Conservation (phyloP, 2,797 vertebrate species). For the Gobio occitaniae region DNA sequence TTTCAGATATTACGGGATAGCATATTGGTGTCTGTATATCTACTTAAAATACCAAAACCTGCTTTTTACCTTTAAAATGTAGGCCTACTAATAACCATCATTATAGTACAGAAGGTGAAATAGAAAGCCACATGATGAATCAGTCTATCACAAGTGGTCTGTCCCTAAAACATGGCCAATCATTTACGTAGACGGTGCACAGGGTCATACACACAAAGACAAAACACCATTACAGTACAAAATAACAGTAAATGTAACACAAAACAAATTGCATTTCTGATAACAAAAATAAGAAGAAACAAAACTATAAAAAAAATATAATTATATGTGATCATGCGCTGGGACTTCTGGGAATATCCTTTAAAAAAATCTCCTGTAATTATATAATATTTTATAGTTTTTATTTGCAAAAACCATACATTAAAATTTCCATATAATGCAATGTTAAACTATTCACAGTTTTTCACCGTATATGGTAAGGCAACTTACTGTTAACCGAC, state of each 20-base stretch:
- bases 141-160: not conserved
- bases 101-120: not conserved
- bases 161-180: not conserved
- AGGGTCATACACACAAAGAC: not conserved
- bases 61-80: not conserved
- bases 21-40: not conserved
- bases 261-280: not conserved
- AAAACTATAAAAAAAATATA: not conserved
- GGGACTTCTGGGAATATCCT: not conserved
- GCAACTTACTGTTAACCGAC: not conserved
- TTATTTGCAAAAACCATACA: not conserved
- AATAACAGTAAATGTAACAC: not conserved
- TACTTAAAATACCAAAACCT: not conserved
- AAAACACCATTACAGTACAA: not conserved
- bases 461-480: not conserved
- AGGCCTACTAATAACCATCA: not conserved
- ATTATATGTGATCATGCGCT: not conserved
- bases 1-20: not conserved
- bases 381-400: not conserved
- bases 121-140: not conserved
- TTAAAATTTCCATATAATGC: not conserved
- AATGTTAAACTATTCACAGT: not conserved
- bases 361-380: not conserved
- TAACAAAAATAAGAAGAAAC: not conserved
- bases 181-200: not conserved